Evolutionary conservation across 2,797 vertebrate species (phyloP), one percentile per base, ranked within the genome.

Genomic region (Avahi laniger): DNA sequence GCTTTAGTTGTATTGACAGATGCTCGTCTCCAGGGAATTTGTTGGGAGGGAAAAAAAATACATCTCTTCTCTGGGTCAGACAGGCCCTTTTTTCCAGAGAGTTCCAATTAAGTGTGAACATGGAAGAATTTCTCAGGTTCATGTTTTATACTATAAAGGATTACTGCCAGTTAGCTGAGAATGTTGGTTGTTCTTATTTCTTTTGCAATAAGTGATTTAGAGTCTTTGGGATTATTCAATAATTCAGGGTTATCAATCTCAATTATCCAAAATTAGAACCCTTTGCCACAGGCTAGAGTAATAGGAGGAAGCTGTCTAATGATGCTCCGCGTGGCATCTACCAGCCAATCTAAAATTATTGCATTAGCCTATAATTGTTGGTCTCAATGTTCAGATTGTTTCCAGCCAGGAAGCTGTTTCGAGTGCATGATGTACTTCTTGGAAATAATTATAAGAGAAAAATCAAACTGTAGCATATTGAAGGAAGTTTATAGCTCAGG

Each of bases 1-100:
- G n/a, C n/a, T 94, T 92, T 82, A 84, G 79, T 86, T 95, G 69
- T 86, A 96, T 76, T 91, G 97, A 97, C 97, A 97, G 89, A 61
- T 93, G 61, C 28, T 95, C 50, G 20, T 96, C 90, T 35, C 76
- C 3, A 30, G 94, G 87, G 95, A 92, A 94, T 75, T 92, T 76
- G 43, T 65, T 65, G 72, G 80, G 52, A 95, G 94, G 83, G 26
- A 28, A 97, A 93, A 80, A 95, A 79, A 95, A 89, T 83, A 57
- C 18, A 95, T 70, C 35, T 72, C 35, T 95, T 95, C 48, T 87
- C 72, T 75, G 59, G 59, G 75, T 87, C 90, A 91, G 54, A 87
- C 1, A 38, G 41, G 61, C 54, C 46, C 63, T 69, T 95, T 92
- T 92, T 80, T 87, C 61, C 54, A 48, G 89, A 93, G 87, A 75